phyloP scores from a whole-genome alignment of 1,140 invertebrate genomes.

The Pinna nobilis region DNA sequence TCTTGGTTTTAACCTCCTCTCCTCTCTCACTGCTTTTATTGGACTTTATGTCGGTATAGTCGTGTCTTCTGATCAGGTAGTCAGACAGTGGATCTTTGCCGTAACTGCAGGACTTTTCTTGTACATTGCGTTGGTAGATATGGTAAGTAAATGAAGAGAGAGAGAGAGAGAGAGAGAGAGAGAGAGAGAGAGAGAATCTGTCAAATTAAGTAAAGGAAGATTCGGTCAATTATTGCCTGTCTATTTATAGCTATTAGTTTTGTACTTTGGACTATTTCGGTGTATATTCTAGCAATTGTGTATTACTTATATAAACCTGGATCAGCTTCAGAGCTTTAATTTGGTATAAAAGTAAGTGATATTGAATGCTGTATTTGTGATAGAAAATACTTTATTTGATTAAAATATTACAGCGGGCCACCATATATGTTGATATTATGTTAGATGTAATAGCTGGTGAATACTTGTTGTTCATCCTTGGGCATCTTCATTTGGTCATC shows the following conservation, averaged over 20 bases:
- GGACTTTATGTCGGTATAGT: constrained; percentile 79
- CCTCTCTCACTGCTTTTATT: constrained; percentile 81
- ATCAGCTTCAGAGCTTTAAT: too few relatives aligned
- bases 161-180: neutral
- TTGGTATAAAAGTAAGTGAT: too few relatives aligned
- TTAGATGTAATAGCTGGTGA: too few relatives aligned
- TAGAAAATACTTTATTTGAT: too few relatives aligned
- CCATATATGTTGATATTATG: too few relatives aligned
- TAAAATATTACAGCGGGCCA: too few relatives aligned
- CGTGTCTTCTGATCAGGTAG: constrained; percentile 61
- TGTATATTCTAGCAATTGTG: too few relatives aligned
- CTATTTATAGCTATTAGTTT: neutral
- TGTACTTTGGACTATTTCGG: too few relatives aligned
- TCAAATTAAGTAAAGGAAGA: neutral
- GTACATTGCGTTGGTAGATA: constrained; percentile 80
- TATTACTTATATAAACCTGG: too few relatives aligned
- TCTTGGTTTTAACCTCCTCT: constrained; percentile 81
- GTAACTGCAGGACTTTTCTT: constrained; percentile 81
- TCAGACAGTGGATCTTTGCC: constrained; percentile 78
- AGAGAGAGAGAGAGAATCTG: neutral
- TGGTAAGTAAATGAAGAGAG: constrained; percentile 76
- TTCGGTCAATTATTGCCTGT: neutral
- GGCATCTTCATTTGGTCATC: too few relatives aligned
- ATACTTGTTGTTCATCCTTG: too few relatives aligned
- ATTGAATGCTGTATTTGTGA: too few relatives aligned